Evolutionary conservation across 2,113 vertebrate species (phyloP), one percentile per base, ranked within the genome.

Genomic region (Phyllopteryx taeniolatus): DNA sequence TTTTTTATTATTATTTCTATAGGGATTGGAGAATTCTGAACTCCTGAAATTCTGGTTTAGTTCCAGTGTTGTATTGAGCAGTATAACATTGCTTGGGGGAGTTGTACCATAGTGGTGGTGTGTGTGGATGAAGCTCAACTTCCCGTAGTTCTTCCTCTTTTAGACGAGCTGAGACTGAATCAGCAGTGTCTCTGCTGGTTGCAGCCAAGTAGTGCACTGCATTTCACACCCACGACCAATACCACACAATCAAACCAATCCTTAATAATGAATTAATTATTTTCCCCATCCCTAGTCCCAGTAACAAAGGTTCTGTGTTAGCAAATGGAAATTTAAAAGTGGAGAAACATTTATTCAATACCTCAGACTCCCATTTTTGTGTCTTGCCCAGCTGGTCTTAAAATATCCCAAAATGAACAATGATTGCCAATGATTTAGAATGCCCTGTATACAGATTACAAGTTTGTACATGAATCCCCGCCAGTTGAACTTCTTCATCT

Each of bases 381-480:
- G 22, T 74, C 33, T 63, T 22, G 43, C 49, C 67, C 68, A 9
- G 71, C 67, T 74, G 35, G 60, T 46, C 70, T 49, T 44, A 73
- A 49, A 77, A 33, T 65, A 72, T 74, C 65, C 49, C 5, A 44
- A 56, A 77, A 62, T 42, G 43, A 47, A 51, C 5, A 67, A n/a
- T n/a, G n/a, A n/a, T 72, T 82, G 66, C 63, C 73, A 67, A 47
- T 67, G 59, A 73, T 79, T 70, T 56, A 64, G 61, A 67, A 67
- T 39, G 71, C 56, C 47, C 35, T 63, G 68, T 67, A 22, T 69
- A 39, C 22, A 78, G 64, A 66, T 66, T 46, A 46, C 22, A 66
- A 66, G 63, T 71, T 73, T 77, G n/a, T 46, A 46, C 22, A 68
- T n/a, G 42, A 66, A 67, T 66, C 42, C 46, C 63, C 43, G 63